These are phyloP conservation scores for Drosophila ogumai DNA, from an alignment of 1,140 invertebrate genomes.

Conservation along the genomic window DNA sequence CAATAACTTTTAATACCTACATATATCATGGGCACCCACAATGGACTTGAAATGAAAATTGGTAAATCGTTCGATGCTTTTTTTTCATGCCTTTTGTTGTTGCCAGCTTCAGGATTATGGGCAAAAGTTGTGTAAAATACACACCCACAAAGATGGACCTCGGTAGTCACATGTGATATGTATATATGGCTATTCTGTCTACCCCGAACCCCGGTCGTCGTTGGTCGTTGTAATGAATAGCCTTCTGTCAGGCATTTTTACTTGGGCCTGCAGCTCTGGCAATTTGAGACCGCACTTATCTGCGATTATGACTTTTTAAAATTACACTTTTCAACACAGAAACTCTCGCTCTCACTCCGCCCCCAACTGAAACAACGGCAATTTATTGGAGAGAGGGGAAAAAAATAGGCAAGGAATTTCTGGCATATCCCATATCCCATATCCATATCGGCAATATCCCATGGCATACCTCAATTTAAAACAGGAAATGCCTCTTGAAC, in stretches of 20 bases:
- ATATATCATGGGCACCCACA: conserved; percentile 70
- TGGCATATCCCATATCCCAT: conserved; percentile 64
- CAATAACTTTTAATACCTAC: conserved; percentile 81
- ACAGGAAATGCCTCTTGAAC: conserved; percentile 84
- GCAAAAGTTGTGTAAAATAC: conserved; percentile 72
- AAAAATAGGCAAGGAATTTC: conserved; percentile 58
- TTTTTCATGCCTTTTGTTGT: conserved; percentile 24
- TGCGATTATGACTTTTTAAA: conserved; percentile 85
- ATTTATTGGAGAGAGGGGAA: conserved; percentile 61
- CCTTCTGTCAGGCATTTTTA: conserved; percentile 57
- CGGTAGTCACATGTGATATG: conserved; percentile 37
- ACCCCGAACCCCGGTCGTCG: conserved; percentile 26
- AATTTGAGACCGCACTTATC: conserved; percentile 84
- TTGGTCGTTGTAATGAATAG: conserved; percentile 80
- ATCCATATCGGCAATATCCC: conserved; percentile 75
- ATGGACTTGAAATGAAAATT: conserved; percentile 74
- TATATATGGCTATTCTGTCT: conserved; percentile 30
- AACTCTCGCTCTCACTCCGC: conserved; percentile 2
- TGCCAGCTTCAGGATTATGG: conserved; percentile 50
- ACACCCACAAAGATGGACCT: conserved; percentile 31
- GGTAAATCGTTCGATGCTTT: conserved; percentile 47
- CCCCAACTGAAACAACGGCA: conserved; percentile 39
- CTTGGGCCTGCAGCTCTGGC: conserved; percentile 45
- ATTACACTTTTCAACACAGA: conserved; percentile 82
- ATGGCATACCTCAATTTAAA: conserved; percentile 82